Percentiles rank a stretch among this genome's conserved stretches.
Conservation (phyloP, 2,113 vertebrate species). For the Heterotis niloticus region DNA sequence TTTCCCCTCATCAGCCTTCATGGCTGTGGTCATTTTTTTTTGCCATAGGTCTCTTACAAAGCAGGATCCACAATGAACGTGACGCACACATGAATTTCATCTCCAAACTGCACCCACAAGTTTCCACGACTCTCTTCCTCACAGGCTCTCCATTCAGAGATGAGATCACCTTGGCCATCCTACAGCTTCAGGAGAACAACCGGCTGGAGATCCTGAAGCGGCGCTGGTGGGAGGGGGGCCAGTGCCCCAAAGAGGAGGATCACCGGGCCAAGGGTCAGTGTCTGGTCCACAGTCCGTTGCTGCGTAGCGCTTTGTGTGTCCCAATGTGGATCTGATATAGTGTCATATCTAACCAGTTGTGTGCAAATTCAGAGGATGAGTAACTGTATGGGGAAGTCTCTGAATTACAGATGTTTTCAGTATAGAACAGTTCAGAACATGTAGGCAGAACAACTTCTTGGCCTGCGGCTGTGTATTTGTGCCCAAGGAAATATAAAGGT, state of each 20-base stretch:
- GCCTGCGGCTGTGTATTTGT: background rate
- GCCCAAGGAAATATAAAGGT: conserved; percentile 22
- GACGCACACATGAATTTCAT: background rate
- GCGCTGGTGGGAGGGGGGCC: conserved; percentile 85
- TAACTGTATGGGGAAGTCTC: too few species aligned
- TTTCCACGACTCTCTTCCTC: conserved; percentile 33
- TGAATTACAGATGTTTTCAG: background rate
- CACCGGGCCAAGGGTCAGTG: conserved; percentile 79
- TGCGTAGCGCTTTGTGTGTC: background rate
- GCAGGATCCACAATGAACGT: too few species aligned
- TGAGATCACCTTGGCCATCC: conserved; percentile 81
- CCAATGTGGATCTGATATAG: background rate
- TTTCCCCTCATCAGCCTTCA: too few species aligned
- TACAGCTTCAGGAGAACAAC: conserved; percentile 88
- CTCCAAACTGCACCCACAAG: background rate
- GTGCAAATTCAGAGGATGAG: too few species aligned
- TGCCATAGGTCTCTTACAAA: too few species aligned
- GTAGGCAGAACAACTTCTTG: too few species aligned
- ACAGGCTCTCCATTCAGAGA: conserved; percentile 80
- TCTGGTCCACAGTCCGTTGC: background rate
- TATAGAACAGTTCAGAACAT: background rate
- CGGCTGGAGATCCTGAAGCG: conserved; percentile 85
- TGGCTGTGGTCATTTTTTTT: too few species aligned
- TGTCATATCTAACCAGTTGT: too few species aligned
- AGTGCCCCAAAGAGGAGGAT: conserved; percentile 84